Percentiles rank a stretch among this genome's conserved stretches.
phyloP scores from a whole-genome alignment of 35 echinoderm and acorn worm species.

The Heliocidaris tuberculata region DNA sequence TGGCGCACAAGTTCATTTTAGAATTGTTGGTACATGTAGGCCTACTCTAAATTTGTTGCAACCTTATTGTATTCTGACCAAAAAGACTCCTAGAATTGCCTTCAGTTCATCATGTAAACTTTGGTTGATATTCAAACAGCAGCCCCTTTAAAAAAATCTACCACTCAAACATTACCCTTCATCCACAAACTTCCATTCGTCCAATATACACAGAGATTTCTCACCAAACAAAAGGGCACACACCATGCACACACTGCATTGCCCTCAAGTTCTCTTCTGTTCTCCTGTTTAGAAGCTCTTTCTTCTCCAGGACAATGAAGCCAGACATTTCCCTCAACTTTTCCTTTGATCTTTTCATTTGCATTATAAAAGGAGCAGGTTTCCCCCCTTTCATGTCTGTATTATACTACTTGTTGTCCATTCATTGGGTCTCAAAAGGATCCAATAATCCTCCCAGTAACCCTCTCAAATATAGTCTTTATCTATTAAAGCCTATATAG shows the following conservation, averaged over 20 bases:
- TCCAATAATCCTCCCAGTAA: not conserved
- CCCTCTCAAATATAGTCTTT: not conserved
- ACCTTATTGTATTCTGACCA: no score
- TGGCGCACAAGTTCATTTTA: no score
- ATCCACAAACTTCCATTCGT: not conserved
- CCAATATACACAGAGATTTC: not conserved
- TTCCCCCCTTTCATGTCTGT: not conserved
- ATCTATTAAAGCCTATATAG: not conserved
- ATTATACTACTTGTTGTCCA: not conserved
- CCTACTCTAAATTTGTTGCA: no score
- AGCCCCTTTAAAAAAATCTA: no score
- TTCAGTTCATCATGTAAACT: no score
- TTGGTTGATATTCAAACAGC: no score
- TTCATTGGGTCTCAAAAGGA: not conserved
- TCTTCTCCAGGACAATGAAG: not conserved
- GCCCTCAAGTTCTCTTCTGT: not conserved
- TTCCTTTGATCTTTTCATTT: constrained; percentile 18
- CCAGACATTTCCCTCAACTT: not conserved
- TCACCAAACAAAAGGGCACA: not conserved
- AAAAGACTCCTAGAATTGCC: no score
- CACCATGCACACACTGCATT: not conserved
- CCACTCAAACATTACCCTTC: not conserved
- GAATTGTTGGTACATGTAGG: no score
- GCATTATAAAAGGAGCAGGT: not conserved
- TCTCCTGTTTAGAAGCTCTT: not conserved